Base-by-base conservation (phyloP, 2,888 invertebrate species). In the Sturmia bella region DNA sequence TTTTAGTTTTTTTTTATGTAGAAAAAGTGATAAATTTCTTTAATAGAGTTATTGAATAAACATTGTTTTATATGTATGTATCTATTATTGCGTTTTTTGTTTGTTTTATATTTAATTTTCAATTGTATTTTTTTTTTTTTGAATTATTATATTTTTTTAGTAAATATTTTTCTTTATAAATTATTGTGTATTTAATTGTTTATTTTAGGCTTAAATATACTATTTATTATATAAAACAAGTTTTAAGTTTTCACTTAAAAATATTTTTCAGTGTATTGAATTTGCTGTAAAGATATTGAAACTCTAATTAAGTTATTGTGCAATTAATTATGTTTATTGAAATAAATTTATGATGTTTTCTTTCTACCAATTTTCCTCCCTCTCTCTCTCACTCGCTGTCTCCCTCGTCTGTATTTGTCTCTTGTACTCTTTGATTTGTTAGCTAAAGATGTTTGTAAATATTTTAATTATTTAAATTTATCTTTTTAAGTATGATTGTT, bases 291-390 rank as follows among this genome's bases (percentile, higher is more conserved):
- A 70, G 68, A 72, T n/a, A 68, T 50, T 66, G 39, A 15, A 68
- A 39, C 48, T 75, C 13, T 83, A 84, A 66, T 80, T 82, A 74
- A 83, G 80, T 83, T 74, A 84, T 86, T 87, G 89, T 89, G 89
- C 90, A 89, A 90, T 90, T 90, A 90, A 89, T 89, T 89, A 89
- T 89, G 87, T 84, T 59, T 82, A 21, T 63, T 74, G 66, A 24
- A 41, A 32, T 32, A 32, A 6, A 32, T 32, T 6, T 19, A 9
- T 21, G 21, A 7, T 43, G 4, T 15, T 6, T 52, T 11, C 45
- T 61, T 17, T 39, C 5, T 9, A 11, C 2, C 3, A 21, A 12
- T 15, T 21, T 56, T 48, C 32, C n/a, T 17, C 27, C 15, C 9
- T 41, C n/a, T 69, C 70, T 63, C 6, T 61, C 19, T 19, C 19